Evolutionary conservation across 2,797 vertebrate genomes (phyloP).

Genomic region (Galagoides demidoff): DNA sequence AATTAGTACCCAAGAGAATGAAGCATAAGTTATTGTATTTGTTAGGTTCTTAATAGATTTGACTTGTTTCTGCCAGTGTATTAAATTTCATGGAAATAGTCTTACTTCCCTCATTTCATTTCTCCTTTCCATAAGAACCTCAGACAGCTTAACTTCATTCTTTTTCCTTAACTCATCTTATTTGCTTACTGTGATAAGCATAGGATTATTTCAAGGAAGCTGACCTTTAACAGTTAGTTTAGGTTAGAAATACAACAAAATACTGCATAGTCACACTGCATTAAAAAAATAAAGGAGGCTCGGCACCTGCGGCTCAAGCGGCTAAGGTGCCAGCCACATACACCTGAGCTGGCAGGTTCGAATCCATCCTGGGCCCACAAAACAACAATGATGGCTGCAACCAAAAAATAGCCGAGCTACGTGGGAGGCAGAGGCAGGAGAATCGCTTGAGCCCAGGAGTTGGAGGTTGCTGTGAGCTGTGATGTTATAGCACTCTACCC

Average conservation of each 20-base stretch:
- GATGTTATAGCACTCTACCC: no score
- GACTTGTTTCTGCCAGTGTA: background rate
- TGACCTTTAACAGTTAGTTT: constrained; percentile 34
- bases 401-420: no score
- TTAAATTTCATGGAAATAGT: background rate
- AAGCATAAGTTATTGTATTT: background rate
- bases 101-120: background rate
- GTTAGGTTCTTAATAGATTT: background rate
- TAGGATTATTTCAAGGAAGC: background rate
- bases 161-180: constrained; percentile 43
- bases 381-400: no score
- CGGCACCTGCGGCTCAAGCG: no score
- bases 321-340: no score
- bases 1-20: background rate
- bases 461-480: no score
- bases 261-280: background rate
- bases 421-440: no score
- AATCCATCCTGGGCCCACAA: no score
- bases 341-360: no score
- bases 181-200: background rate
- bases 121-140: background rate
- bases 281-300: no score
- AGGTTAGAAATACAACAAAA: constrained; percentile 33
- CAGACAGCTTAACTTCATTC: background rate
- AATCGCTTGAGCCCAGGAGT: no score